phyloP scores from a whole-genome alignment of 2,113 vertebrate genomes.

The Halcyon senegalensis region DNA sequence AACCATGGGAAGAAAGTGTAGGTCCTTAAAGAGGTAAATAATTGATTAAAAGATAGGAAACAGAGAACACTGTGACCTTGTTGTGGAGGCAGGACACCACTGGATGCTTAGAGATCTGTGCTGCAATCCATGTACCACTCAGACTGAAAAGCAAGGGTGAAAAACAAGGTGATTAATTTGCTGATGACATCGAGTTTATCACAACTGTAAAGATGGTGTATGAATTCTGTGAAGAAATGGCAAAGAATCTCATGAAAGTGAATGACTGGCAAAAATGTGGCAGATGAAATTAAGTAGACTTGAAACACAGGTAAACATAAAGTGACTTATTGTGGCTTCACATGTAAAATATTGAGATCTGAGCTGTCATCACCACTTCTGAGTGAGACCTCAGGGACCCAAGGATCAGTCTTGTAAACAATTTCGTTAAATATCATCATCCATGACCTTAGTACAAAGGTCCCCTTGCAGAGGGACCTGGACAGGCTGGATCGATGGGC shows the following conservation, averaged over 20 bases:
- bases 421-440: not conserved
- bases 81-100: not conserved
- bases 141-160: not conserved
- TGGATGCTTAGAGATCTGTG: not conserved
- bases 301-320: not conserved
- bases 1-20: not conserved
- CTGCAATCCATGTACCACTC: not conserved
- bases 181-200: not conserved
- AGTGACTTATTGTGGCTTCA: not conserved
- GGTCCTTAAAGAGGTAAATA: slow-evolving; percentile 21
- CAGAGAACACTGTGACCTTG: not conserved
- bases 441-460: not conserved
- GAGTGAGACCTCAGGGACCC: not conserved
- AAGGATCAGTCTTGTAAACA: not conserved
- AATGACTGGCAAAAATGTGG: not conserved
- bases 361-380: not conserved
- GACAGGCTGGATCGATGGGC: no score
- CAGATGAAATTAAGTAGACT: slow-evolving; percentile 5
- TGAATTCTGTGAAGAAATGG: not conserved
- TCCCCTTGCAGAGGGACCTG: no score
- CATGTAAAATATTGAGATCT: not conserved
- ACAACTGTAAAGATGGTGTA: not conserved
- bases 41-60: slow-evolving; percentile 19
- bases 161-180: not conserved
- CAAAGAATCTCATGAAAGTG: not conserved